A percentile compares a stretch with the other conserved stretches of the same genome.
Evolutionary conservation across 2,113 vertebrate genomes (phyloP).

Genomic region (Pyxicephalus adspersus): DNA sequence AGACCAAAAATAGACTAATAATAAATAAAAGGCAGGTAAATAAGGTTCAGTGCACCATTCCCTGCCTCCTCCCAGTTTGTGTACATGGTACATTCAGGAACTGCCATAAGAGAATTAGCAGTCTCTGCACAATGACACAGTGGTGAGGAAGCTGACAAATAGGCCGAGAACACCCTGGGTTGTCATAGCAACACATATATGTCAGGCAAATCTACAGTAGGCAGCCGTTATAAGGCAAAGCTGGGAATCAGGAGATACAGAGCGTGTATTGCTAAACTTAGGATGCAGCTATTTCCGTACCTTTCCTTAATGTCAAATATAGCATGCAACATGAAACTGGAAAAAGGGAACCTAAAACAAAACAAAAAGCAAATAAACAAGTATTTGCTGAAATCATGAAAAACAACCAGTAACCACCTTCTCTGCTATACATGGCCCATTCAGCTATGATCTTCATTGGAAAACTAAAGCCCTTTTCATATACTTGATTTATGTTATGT

Average conservation of each 20-base stretch:
- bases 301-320: neutral
- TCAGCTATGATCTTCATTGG: no score
- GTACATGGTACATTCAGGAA: conserved; percentile 29
- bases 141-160: conserved; percentile 41
- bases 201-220: conserved; percentile 41
- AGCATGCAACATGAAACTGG: no score
- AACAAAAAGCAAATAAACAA: no score
- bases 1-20: neutral
- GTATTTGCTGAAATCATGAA: no score
- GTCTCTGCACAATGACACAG: conserved; percentile 38
- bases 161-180: conserved; percentile 44
- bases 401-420: no score
- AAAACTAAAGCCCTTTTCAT: no score
- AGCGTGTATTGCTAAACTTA: conserved; percentile 6
- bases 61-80: neutral
- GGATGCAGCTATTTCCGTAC: neutral
- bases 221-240: conserved; percentile 6
- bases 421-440: no score
- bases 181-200: conserved; percentile 50
- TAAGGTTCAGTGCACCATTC: neutral
- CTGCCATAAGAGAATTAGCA: conserved; percentile 47
- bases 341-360: no score
- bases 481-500: no score
- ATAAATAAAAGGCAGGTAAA: neutral
- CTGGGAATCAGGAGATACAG: conserved; percentile 13